Evolutionary conservation across 1,140 invertebrate genomes (phyloP), one percentile per base, ranked within the genome.

Genomic region (Drosophila varians): DNA sequence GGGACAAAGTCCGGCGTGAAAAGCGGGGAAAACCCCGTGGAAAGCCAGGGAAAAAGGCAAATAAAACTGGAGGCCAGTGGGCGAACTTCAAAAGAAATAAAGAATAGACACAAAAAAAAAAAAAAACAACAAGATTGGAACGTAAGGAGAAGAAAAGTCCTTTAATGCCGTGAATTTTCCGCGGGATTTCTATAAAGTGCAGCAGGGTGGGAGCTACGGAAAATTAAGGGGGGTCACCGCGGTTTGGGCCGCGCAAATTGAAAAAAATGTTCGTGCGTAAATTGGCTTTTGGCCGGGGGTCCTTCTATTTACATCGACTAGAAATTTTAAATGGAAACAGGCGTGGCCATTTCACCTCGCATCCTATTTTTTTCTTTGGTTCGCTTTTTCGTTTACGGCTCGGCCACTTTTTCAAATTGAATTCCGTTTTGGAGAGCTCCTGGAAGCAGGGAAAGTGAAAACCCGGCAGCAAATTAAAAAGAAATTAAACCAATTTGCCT

Each of bases 401-500:
- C 38, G 57, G 62, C 62, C 84, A 88, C 84, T 88, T 88, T 77
- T 89, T 88, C 49, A 89, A 88, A 88, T 88, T 89, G 84, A 88
- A 88, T 88, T 87, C 78, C 49, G 14, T 23, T 53, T 16, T 71
- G 46, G 61, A 46, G 31, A 65, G 54, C 52, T 61, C 40, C 53
- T 43, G 53, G 46, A 38, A 45, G 40, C 25, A 36, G 58, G 36
- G 31, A 65, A 42, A 36, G 45, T n/a, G 61, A 70, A 61, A 53
- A 57, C 42, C 71, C 14, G 84, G 84, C 71, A 88, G 83, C 80
- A 88, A 88, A 88, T 88, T 88, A 88, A 88, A 88, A 88, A 88
- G 84, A 88, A 88, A 88, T 88, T 88, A 88, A 88, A 86, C 83
- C 83, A 88, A 88, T 88, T 88, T 88, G 78, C 60, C 70, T 62